Evolutionary conservation across 2,113 vertebrate species (phyloP).

Genomic region (Hassar affinis): DNA sequence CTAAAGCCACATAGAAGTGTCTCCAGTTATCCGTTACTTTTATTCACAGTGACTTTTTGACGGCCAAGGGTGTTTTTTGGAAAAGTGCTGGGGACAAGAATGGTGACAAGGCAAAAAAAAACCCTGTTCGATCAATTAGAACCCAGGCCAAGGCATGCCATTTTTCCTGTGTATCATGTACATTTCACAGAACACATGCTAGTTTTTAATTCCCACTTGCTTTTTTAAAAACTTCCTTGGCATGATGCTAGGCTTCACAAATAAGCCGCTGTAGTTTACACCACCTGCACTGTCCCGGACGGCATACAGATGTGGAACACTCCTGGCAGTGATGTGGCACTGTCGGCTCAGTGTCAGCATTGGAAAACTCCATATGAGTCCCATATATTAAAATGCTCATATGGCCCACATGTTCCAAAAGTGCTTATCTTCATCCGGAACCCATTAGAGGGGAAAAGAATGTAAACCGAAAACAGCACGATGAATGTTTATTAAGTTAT

Average conservation of each 20-base stretch:
- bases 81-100: background rate
- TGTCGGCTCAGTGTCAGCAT: too few species aligned
- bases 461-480: background rate
- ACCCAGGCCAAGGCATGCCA: background rate
- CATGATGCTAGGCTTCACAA: background rate
- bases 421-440: background rate
- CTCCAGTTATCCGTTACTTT: background rate
- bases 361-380: too few species aligned
- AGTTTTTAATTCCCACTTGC: background rate
- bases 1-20: background rate
- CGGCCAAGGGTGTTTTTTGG: background rate
- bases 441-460: background rate
- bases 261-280: background rate
- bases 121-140: background rate
- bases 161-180: background rate
- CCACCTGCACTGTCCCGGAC: background rate
- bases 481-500: background rate
- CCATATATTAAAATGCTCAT: too few species aligned
- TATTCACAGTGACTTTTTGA: background rate
- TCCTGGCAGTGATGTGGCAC: too few species aligned
- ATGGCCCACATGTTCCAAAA: too few species aligned
- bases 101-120: background rate
- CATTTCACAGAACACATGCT: background rate
- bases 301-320: too few species aligned
- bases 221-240: background rate